A percentile compares a stretch with the other conserved stretches of the same genome.
Evolutionary conservation across 2,797 vertebrate genomes (phyloP).

Genomic region (Sus cebifrons): DNA sequence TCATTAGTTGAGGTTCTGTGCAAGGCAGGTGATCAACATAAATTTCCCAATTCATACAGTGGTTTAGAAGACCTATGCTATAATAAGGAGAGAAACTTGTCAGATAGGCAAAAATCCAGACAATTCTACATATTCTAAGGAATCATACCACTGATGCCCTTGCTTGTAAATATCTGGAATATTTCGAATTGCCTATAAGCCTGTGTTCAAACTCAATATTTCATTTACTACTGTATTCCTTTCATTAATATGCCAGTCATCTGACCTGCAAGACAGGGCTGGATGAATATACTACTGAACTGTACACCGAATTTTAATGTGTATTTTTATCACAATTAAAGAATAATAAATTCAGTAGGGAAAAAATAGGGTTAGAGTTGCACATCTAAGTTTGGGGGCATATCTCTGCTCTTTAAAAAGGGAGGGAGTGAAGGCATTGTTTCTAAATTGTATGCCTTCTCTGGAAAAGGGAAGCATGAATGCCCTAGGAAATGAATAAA

Average conservation of each 20-base stretch:
- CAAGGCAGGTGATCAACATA: slow-evolving; percentile 9
- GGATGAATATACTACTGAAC: slow-evolving; percentile 59
- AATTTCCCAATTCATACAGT: slow-evolving; percentile 35
- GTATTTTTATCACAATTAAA: slow-evolving; percentile 48
- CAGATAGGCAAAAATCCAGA: slow-evolving; percentile 18
- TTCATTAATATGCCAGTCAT: slow-evolving; percentile 37
- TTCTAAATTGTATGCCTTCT: slow-evolving; percentile 1
- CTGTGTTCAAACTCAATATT: slow-evolving; percentile 51
- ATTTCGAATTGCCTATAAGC: slow-evolving; percentile 16
- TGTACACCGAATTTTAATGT: background rate
- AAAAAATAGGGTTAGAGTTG: slow-evolving; percentile 5
- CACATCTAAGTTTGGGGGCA: background rate
- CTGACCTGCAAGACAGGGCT: slow-evolving; percentile 22
- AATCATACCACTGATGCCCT: background rate
- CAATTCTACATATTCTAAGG: slow-evolving; percentile 28
- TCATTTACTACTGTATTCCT: slow-evolving; percentile 56
- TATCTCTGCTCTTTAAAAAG: slow-evolving; percentile 16
- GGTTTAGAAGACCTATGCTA: slow-evolving; percentile 57
- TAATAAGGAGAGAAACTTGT: slow-evolving; percentile 38
- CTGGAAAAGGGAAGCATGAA: background rate
- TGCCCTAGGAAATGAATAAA: slow-evolving; percentile 20
- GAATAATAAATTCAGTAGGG: slow-evolving; percentile 30
- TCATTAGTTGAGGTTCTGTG: slow-evolving; percentile 35
- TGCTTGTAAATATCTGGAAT: slow-evolving; percentile 48
- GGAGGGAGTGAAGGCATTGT: background rate